Evolutionary conservation across 2,888 invertebrate genomes (phyloP).

Genomic region (Oeneis ivallda): DNA sequence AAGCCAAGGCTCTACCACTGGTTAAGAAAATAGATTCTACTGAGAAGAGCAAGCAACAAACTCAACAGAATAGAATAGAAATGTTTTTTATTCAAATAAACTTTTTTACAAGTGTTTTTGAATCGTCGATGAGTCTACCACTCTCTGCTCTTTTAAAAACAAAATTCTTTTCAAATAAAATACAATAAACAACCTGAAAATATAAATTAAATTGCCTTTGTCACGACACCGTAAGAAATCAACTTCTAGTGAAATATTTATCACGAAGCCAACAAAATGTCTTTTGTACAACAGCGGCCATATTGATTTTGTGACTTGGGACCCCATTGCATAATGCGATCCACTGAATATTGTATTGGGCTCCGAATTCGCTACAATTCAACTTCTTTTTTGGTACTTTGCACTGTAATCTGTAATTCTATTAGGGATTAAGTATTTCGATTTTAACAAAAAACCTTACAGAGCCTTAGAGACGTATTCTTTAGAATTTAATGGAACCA

Average conservation of each 20-base stretch:
- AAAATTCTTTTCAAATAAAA: not conserved
- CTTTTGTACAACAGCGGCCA: constrained; percentile 65
- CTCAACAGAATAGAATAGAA: too few relatives aligned
- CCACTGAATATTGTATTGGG: constrained; percentile 69
- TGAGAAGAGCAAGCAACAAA: too few relatives aligned
- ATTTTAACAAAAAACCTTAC: not conserved
- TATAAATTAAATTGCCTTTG: constrained; percentile 22
- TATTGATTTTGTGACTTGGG: constrained; percentile 75
- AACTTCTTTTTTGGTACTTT: constrained; percentile 27
- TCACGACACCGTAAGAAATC: constrained; percentile 25
- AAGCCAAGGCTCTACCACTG: too few relatives aligned
- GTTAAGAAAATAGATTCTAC: too few relatives aligned
- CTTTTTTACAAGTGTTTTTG: too few relatives aligned
- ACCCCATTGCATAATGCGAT: constrained; percentile 69
- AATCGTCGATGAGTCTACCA: too few relatives aligned
- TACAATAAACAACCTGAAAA: constrained; percentile 7
- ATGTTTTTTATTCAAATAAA: too few relatives aligned
- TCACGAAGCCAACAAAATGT: constrained; percentile 62
- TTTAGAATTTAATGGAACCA: too few relatives aligned
- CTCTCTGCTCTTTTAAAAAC: too few relatives aligned
- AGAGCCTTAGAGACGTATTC: too few relatives aligned
- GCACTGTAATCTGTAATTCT: constrained; percentile 26
- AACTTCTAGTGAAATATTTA: constrained; percentile 68
- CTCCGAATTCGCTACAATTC: constrained; percentile 42
- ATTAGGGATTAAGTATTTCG: constrained; percentile 16